Base-by-base conservation (phyloP, 2,113 vertebrate genomes). In the Fulica atra region DNA sequence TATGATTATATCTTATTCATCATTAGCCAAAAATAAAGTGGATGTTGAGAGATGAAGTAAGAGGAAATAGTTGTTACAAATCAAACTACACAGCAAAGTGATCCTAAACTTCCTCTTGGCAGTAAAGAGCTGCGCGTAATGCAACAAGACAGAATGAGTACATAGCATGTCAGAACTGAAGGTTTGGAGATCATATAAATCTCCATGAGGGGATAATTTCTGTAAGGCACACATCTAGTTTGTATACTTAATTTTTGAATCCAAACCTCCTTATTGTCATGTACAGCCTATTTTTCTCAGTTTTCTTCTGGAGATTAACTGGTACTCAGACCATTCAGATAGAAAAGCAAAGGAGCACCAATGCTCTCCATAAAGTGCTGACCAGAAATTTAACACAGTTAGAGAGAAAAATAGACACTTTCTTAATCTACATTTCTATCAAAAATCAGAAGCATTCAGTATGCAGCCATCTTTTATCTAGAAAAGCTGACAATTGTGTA, bases 1-100 rank as follows among this genome's bases (percentile, higher is more conserved):
- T 53, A 53, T 53, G 25, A 53, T 53, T 53, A 13, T 88, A 81
- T 70, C 15, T 89, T 95, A 88, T 46, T 31, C 51, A 66, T 54
- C 38, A 38, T 14, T 81, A 82, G 63, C 28, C 46, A 73, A 91
- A 92, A 97, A 88, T 88, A 53, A 94, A 93, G 16, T 66, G 74
- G 68, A 91, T 83, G 29, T 89, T 51, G 84, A 84, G 44, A 69
- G 28, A 38, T 44, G 2, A 92, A 35, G 89, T 40, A 82, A 71
- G 50, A 83, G 16, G 25, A 74, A 63, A 17, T 51, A 65, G 16
- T 59, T 73, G 16, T n/a, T 77, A 20, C 40, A 53, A 77, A 76
- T 87, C 31, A 87, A 91, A 84, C 29, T 35, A 71, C 3, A 1
- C 57, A 65, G 15, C 36, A 74, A 81, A 81, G 48, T 3, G 3